Base-by-base conservation (phyloP, 2,797 vertebrate species). In the Pipistrellus nathusii region DNA sequence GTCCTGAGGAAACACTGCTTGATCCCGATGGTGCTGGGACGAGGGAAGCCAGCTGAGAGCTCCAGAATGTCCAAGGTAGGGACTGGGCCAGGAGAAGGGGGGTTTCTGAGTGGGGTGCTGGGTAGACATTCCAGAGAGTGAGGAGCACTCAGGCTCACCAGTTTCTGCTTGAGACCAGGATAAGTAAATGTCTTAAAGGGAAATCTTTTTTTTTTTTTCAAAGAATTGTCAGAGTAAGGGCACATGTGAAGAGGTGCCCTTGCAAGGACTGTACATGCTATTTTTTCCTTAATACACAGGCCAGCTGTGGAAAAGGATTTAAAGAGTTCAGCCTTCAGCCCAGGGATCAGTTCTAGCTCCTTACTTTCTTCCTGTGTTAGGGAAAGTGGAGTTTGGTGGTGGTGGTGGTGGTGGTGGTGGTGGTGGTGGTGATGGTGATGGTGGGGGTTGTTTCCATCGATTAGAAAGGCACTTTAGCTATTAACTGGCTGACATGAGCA, bases 191-290 rank as follows among this genome's bases (percentile, higher is more conserved):
- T 92, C 72, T 86, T 80, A 73, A 90, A 62, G 48, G 38, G 21
- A 78, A 81, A 73, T 41, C 71, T 94, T 81, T 69, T 46, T 81
- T 94, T 81, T 46, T 81, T 68, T 81, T 85, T n/a, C 38, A 95
- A 68, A 90, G 44, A 88, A 80, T 82, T 68, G 14, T 89, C 64
- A 82, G 66, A 88, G 20, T 62, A 75, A 93, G 84, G 32, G 51
- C 5, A 77, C 6, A 4, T 75, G 48, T 71, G 59, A 88, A 13
- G 53, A 72, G 38, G 9, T 59, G 20, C 38, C 25, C 30, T 64
- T 94, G 18, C 13, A 17, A 88, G 21, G 23, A 30, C 30, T 66
- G 14, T 35, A 76, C 53, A 18, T 88, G 23, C 27, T 59, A 18
- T 73, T 82, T 55, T 55, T 64, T 73, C 86, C 73, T 77, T 53